Evolutionary conservation across 2,888 invertebrate genomes (phyloP), one percentile per base, ranked within the genome.

Genomic region (Prosopocoilus inquinatus): DNA sequence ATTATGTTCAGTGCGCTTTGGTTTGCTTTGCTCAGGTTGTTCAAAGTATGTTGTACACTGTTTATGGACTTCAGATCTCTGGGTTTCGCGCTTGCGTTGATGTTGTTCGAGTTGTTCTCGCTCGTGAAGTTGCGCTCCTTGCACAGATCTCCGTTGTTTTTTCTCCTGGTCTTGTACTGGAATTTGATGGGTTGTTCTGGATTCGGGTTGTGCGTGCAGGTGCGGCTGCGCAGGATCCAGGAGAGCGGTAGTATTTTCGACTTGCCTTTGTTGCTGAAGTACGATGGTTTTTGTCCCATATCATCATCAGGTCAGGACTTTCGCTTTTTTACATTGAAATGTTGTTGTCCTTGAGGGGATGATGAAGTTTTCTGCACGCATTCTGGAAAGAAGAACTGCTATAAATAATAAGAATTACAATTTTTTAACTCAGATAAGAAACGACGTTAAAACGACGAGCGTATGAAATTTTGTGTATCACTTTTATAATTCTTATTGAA

Each of bases 191-290:
- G 78, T 64, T 78, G 75, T 62, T 76, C 74, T 15, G 74, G 73
- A 55, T 72, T 70, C 28, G 71, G 70, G 60, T 72, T 67, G 57
- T 67, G 66, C 34, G 71, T 71, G 43, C n/a, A n/a, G n/a, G 69
- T 64, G 35, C 69, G 79, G 65, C 85, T 84, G 68, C 86, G 84
- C 38, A 89, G 78, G 53, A 89, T 87, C 89, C 90, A 89, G 50
- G 88, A 88, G 53, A 89, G 79, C 53, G 89, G 88, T 75, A 89
- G 88, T 75, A 89, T 83, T 75, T 88, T 89, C 61, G 88, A 81
- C 66, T 80, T 78, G 63, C 68, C 69, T 52, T 66, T 66, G 62
- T 67, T 66, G 64, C 64, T 68, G 63, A 67, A 56, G 74, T 76
- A 76, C 68, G 82, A 82, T 66, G 81, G 74, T 74, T 78, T 80